Evolutionary conservation across 2,797 vertebrate genomes (phyloP), one percentile per base, ranked within the genome.

Genomic region (Zenarchopterus dispar): DNA sequence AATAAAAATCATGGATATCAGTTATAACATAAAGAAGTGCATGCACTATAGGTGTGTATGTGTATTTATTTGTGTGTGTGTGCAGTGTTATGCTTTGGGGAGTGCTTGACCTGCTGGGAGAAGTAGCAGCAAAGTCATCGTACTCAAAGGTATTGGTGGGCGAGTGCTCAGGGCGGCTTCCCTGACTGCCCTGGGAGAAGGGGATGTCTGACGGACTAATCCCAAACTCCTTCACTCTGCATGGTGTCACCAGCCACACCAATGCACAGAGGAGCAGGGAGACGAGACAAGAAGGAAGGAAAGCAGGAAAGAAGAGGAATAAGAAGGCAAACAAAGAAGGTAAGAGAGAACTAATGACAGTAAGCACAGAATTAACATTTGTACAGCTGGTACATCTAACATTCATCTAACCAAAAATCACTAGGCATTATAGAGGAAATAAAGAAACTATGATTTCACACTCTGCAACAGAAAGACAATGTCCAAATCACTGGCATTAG

Each of bases 181-280:
- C 94, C 56, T 94, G 93, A 0, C 84, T 80, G 24, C 88, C 68
- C 94, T 98, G 96, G 70, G 95, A 93, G 94, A 98, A 98, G 90
- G 97, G 97, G 84, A 98, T 98, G 90, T 98, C 97, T 62, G 96
- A 98, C 51, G 97, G 97, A 90, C 96, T 98, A 84, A 98, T 98
- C 88, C 97, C 96, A 92, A 97, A 98, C 93, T 98, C 97, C 93
- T 98, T 98, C 77, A 99, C 97, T 94, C 97, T 99, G 94, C 26
- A 17, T 10, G 49, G 56, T 22, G n/a, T 42, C 48, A 42, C 17
- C 75, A 45, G 74, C 65, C 70, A 73, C 91, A 78, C 88, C 93
- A 92, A 87, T 48, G 46, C 75, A 86, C 67, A 84, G 74, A 80
- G 74, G 70, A 81, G 84, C 71, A 55, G 73, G 81, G 51, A 69